Evolutionary conservation across 2,113 vertebrate genomes (phyloP).

Genomic region (Pterophyllum scalare): DNA sequence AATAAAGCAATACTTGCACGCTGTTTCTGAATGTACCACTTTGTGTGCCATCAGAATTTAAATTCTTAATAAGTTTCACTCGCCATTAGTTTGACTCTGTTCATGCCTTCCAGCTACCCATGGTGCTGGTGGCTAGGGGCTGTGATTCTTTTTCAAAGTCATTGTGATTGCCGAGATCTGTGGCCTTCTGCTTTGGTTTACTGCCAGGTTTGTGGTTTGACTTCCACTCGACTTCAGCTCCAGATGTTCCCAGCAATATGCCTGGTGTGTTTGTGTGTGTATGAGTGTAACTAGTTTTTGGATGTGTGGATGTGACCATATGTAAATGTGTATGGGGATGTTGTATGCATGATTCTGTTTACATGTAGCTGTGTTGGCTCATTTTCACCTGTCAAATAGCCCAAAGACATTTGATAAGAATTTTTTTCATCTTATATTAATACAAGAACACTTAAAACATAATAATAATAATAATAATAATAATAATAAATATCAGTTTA

Average conservation of each 20-base stretch:
- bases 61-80: slow-evolving; percentile 32
- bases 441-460: not conserved
- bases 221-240: slow-evolving; percentile 74
- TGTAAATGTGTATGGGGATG: slow-evolving; percentile 6
- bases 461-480: too few species aligned
- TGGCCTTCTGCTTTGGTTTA: slow-evolving; percentile 63
- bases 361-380: not conserved
- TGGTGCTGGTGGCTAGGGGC: slow-evolving; percentile 28
- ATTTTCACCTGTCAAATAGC: slow-evolving; percentile 13
- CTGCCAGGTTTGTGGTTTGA: slow-evolving; percentile 68
- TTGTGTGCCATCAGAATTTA: not conserved
- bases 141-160: slow-evolving; percentile 69
- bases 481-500: too few species aligned
- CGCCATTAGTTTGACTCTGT: slow-evolving; percentile 58
- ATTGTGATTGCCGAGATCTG: slow-evolving; percentile 63
- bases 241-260: slow-evolving; percentile 77
- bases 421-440: not conserved
- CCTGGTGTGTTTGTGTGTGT: slow-evolving; percentile 40
- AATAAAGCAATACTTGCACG: not conserved
- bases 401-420: not conserved
- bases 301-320: slow-evolving; percentile 29
- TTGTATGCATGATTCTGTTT: slow-evolving; percentile 22
- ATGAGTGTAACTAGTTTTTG: slow-evolving; percentile 13
- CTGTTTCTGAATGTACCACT: not conserved
- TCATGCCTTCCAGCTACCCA: slow-evolving; percentile 31